phyloP scores from a whole-genome alignment of 1,140 invertebrate genomes.

The Drosophila sechellia region DNA sequence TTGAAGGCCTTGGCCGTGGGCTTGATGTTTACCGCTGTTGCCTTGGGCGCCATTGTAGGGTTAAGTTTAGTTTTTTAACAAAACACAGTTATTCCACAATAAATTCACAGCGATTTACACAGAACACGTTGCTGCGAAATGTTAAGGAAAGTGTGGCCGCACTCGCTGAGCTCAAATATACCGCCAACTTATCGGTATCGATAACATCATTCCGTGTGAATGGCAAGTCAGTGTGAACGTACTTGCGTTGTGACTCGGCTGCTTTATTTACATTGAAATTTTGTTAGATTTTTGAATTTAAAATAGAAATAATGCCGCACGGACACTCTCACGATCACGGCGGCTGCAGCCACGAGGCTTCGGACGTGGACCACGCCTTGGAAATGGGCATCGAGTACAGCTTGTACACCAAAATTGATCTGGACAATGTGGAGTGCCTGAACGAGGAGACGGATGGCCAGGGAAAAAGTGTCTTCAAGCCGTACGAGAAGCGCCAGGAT shows the following conservation, averaged over 20 bases:
- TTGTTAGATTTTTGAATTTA: slow-evolving; percentile 7
- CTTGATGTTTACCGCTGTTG: slow-evolving; percentile 69
- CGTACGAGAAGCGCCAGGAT: slow-evolving; percentile 94
- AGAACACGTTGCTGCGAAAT: slow-evolving; percentile 25
- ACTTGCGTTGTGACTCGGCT: slow-evolving; percentile 23
- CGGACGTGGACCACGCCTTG: slow-evolving; percentile 86
- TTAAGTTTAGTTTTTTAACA: slow-evolving; percentile 33
- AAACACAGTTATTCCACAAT: slow-evolving; percentile 46
- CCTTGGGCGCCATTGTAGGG: slow-evolving; percentile 77
- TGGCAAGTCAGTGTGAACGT: slow-evolving; percentile 1
- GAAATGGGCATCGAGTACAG: slow-evolving; percentile 94
- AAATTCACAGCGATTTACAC: slow-evolving; percentile 70
- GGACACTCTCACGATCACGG: slow-evolving; percentile 78
- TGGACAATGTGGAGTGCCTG: slow-evolving; percentile 94
- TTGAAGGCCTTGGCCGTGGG: slow-evolving; percentile 87
- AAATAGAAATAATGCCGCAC: slow-evolving; percentile 68
- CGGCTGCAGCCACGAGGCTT: slow-evolving; percentile 73
- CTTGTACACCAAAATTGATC: slow-evolving; percentile 95
- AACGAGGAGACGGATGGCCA: slow-evolving; percentile 95
- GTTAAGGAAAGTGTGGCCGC: slow-evolving; percentile 21
- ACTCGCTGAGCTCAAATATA: neutral
- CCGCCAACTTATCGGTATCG: neutral
- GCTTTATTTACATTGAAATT: slow-evolving; percentile 33
- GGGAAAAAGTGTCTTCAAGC: slow-evolving; percentile 95
- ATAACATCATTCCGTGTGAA: neutral